phyloP scores from a whole-genome alignment of 2,797 vertebrate species.

The Periophthalmus magnuspinnatus region DNA sequence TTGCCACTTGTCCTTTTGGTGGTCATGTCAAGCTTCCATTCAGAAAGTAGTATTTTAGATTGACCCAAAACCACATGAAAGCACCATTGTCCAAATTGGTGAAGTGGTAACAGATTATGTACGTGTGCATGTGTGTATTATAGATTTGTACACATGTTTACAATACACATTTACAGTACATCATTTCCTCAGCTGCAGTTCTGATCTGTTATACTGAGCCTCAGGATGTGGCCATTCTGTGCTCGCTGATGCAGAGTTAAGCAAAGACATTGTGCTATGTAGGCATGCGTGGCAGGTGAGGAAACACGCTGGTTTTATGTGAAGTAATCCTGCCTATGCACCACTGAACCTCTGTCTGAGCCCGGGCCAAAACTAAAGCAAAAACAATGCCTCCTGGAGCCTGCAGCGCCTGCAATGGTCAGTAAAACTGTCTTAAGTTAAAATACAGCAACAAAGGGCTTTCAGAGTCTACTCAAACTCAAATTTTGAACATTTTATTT shows the following conservation, averaged over 20 bases:
- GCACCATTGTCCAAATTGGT: neutral
- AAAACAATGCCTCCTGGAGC: constrained; percentile 23
- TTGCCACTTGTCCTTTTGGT: too few relatives aligned
- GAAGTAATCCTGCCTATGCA: constrained; percentile 42
- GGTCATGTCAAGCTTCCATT: too few relatives aligned
- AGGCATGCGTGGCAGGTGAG: constrained; percentile 38
- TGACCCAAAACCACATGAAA: too few relatives aligned
- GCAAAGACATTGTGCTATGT: constrained; percentile 27
- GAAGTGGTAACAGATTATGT: neutral
- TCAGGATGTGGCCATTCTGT: constrained; percentile 23
- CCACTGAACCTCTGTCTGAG: constrained; percentile 28
- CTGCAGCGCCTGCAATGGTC: constrained; percentile 17
- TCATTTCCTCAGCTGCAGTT: neutral
- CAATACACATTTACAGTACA: neutral
- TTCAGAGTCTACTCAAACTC: neutral
- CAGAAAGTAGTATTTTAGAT: too few relatives aligned
- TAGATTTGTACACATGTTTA: neutral
- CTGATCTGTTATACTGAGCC: constrained; percentile 22
- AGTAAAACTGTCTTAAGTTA: neutral
- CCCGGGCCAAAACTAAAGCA: constrained; percentile 23
- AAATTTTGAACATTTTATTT: neutral
- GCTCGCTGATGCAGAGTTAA: constrained; percentile 22
- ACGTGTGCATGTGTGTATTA: neutral
- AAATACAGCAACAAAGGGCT: neutral
- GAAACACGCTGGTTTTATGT: neutral